These are phyloP conservation scores for Percopsis omiscomaycus DNA, from an alignment of 2,797 vertebrate species.

Conservation along the genomic window DNA sequence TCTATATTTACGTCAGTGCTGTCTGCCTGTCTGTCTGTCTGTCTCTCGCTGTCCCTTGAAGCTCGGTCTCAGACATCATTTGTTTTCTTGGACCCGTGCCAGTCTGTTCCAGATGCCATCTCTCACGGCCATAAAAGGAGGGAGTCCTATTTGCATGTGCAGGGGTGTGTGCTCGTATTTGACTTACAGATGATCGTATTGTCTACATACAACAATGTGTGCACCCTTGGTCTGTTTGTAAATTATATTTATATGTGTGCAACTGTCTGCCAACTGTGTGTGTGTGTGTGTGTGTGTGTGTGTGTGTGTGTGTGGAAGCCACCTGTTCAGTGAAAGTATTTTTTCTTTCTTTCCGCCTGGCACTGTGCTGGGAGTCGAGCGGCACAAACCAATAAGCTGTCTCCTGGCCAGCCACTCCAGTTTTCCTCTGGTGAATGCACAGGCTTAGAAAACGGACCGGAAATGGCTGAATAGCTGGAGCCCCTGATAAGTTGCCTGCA, in stretches of 20 bases:
- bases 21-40: background rate
- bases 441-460: background rate
- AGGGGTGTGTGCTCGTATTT: no score
- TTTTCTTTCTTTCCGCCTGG: slow-evolving; percentile 12
- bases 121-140: slow-evolving; percentile 1
- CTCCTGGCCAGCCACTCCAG: background rate
- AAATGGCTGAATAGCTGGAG: background rate
- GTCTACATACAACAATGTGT: no score
- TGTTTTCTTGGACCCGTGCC: slow-evolving; percentile 21
- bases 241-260: no score
- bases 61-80: slow-evolving; percentile 17
- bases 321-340: slow-evolving; percentile 16
- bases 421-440: background rate
- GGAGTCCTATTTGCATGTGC: no score
- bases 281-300: slow-evolving; percentile 4
- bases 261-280: slow-evolving; percentile 8
- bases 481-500: slow-evolving; percentile 2
- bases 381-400: slow-evolving; percentile 10
- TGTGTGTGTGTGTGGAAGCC: slow-evolving; percentile 5
- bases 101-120: slow-evolving; percentile 17
- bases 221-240: no score
- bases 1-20: no score
- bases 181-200: no score
- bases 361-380: slow-evolving; percentile 27
- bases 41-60: slow-evolving; percentile 12